Evolutionary conservation across 2,888 invertebrate species (phyloP).

Genomic region (Pheosia gnoma): DNA sequence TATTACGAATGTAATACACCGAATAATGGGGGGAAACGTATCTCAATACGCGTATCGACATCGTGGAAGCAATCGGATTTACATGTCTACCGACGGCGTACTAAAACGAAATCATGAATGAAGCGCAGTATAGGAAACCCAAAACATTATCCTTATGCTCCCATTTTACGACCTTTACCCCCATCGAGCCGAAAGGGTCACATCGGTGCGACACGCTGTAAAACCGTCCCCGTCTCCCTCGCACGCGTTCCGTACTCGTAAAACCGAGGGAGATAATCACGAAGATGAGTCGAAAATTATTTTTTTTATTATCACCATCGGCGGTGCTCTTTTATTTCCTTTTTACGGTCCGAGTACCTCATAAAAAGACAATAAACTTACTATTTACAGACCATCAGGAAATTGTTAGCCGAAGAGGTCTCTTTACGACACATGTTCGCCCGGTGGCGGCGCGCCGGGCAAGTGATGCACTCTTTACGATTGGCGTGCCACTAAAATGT

Average conservation of each 20-base stretch:
- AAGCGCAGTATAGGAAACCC: slow-evolving; percentile 82
- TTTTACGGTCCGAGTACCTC: slow-evolving; percentile 85
- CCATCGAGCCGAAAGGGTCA: slow-evolving; percentile 83
- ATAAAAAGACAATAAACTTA: slow-evolving; percentile 85
- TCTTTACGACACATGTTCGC: slow-evolving; percentile 83
- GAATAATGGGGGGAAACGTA: slow-evolving; percentile 67
- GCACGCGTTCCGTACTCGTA: slow-evolving; percentile 57
- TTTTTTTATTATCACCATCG: slow-evolving; percentile 85
- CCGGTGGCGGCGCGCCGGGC: slow-evolving; percentile 58
- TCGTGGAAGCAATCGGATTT: slow-evolving; percentile 80
- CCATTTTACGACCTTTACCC: slow-evolving; percentile 84
- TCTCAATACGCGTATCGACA: slow-evolving; percentile 70
- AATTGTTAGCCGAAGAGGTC: slow-evolving; percentile 84
- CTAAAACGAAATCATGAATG: slow-evolving; percentile 84
- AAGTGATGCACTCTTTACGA: slow-evolving; percentile 81
- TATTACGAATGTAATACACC: slow-evolving; percentile 76
- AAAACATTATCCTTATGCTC: slow-evolving; percentile 84
- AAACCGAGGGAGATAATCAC: slow-evolving; percentile 79
- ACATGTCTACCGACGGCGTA: slow-evolving; percentile 79
- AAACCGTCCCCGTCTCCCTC: slow-evolving; percentile 68
- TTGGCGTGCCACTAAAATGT: slow-evolving; percentile 76
- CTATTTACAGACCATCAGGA: slow-evolving; percentile 85
- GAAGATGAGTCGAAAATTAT: slow-evolving; percentile 84
- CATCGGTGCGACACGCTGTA: slow-evolving; percentile 78
- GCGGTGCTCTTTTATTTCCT: slow-evolving; percentile 85